A percentile compares a stretch with the other conserved stretches of the same genome.
Conservation (phyloP, 2,113 vertebrate species). For the Donacobius atricapilla region DNA sequence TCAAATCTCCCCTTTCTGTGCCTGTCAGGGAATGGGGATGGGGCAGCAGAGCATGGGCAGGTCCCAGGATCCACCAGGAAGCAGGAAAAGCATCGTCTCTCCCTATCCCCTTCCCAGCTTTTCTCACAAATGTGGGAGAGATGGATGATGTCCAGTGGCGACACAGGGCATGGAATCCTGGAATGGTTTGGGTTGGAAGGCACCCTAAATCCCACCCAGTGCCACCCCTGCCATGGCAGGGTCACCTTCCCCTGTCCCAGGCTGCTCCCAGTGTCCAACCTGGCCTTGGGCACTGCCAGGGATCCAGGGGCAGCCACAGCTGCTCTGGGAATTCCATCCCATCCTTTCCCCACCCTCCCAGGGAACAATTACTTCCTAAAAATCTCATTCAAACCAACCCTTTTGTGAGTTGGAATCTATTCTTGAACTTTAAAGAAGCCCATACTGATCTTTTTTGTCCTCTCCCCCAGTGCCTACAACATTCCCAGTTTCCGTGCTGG, state of each 20-base stretch:
- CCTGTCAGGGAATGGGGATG: not conserved
- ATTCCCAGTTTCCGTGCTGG: constrained; percentile 91
- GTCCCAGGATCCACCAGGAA: not conserved
- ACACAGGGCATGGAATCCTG: not conserved
- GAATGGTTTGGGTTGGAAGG: not conserved
- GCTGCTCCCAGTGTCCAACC: not conserved
- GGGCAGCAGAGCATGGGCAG: not conserved
- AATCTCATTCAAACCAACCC: not conserved
- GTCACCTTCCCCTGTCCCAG: not conserved
- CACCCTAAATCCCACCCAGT: fast-evolving
- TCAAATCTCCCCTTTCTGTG: not conserved
- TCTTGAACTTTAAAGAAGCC: not conserved
- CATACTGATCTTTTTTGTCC: not conserved
- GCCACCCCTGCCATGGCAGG: not conserved
- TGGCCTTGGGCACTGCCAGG: not conserved
- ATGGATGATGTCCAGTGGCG: not conserved
- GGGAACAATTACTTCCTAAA: not conserved
- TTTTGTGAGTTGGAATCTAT: not conserved
- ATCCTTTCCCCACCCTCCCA: fast-evolving
- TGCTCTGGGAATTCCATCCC: not conserved
- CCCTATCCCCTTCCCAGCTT: not conserved
- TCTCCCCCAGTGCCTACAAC: constrained; percentile 84
- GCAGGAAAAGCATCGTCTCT: not conserved
- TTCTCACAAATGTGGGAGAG: not conserved
- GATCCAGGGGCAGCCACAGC: not conserved